phyloP scores from a whole-genome alignment of 2,113 vertebrate genomes.

The Carettochelys insculpta region DNA sequence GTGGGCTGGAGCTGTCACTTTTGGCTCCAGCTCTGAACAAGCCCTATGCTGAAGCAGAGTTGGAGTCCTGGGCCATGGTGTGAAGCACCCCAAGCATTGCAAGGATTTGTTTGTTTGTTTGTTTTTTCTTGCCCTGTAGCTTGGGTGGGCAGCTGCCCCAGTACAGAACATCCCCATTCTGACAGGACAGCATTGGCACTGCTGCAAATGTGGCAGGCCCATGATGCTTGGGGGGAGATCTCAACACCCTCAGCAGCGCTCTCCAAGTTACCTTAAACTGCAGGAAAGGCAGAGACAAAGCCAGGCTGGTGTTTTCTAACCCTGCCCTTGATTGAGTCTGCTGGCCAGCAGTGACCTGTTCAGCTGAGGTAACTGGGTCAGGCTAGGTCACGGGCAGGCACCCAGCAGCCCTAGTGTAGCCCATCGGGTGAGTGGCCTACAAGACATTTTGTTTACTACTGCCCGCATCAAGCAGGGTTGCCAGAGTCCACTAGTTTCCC shows the following conservation, averaged over 20 bases:
- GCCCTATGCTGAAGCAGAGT: not conserved
- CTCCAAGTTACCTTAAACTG: fast-evolving
- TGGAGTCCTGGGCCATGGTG: not conserved
- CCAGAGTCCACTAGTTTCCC: no score
- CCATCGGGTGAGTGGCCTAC: no score
- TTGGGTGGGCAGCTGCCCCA: no score
- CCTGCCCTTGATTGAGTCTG: not conserved
- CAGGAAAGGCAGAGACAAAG: not conserved
- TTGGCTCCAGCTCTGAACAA: not conserved
- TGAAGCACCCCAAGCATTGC: not conserved
- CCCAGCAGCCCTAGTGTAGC: no score
- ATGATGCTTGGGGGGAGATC: not conserved
- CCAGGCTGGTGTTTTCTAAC: not conserved
- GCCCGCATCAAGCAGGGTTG: no score
- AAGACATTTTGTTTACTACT: no score
- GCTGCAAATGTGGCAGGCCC: conserved; percentile 6
- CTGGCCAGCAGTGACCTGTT: not conserved
- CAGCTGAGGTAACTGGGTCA: not conserved
- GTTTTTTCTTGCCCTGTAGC: not conserved
- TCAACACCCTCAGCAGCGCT: not conserved
- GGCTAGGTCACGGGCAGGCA: not conserved
- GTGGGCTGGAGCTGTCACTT: not conserved
- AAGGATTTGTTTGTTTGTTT: no score
- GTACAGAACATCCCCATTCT: not conserved
- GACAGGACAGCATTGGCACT: not conserved